Evolutionary conservation across 2,113 vertebrate species (phyloP).

Genomic region (Pontoporia blainvillei): DNA sequence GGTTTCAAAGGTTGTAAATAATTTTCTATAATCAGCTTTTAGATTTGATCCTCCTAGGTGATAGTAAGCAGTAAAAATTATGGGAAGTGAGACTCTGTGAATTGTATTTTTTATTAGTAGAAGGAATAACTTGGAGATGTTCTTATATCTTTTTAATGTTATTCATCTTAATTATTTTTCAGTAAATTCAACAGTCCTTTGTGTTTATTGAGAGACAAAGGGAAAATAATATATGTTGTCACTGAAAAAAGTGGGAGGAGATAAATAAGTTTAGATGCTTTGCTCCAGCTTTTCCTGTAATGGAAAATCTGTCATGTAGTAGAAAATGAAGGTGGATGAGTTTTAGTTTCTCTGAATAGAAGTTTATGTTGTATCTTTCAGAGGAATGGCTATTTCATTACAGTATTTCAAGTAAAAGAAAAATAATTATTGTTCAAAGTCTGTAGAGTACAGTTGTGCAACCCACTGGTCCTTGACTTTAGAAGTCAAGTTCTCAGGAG

Average conservation of each 20-base stretch:
- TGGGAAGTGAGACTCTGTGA: not conserved
- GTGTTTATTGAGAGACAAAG: not conserved
- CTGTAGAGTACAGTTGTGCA: not conserved
- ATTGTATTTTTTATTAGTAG: not conserved
- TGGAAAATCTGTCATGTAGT: not conserved
- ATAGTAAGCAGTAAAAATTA: not conserved
- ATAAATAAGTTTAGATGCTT: not conserved
- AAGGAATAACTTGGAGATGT: not conserved
- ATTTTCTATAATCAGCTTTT: not conserved
- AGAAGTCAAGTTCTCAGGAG: not conserved
- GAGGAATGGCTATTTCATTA: not conserved
- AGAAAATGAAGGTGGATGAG: not conserved
- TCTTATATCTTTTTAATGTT: not conserved
- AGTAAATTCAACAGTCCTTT: not conserved
- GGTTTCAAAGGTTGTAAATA: not conserved
- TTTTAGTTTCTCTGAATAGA: not conserved
- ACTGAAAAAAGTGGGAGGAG: not conserved
- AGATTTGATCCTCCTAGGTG: not conserved
- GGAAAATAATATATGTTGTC: not conserved
- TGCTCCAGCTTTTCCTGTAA: not conserved
- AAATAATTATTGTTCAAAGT: not conserved
- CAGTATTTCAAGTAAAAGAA: not conserved
- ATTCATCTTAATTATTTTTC: not conserved
- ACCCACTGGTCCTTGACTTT: not conserved
- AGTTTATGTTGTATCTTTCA: not conserved